Evolutionary conservation across 2,888 invertebrate genomes (phyloP).

Genomic region (Epinotia demarniana): DNA sequence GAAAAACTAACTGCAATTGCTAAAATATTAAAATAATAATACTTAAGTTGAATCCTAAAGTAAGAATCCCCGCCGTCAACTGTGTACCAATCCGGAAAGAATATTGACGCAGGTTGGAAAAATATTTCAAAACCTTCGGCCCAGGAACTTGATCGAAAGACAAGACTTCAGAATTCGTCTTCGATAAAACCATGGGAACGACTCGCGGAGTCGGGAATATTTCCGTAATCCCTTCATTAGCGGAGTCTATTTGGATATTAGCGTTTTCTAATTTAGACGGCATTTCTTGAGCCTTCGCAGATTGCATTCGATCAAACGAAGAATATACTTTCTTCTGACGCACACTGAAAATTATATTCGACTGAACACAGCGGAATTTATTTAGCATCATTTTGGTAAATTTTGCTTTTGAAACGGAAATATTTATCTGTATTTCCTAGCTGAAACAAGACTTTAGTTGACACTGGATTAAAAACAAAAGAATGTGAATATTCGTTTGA

Average conservation of each 20-base stretch:
- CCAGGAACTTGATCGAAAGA: slow-evolving; percentile 88
- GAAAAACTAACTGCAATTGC: neutral
- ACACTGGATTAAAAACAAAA: slow-evolving; percentile 51
- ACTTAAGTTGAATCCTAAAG: slow-evolving; percentile 81
- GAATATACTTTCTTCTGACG: slow-evolving; percentile 54
- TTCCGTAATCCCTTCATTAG: slow-evolving; percentile 54
- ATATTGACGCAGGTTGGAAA: slow-evolving; percentile 85
- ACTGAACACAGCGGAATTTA: slow-evolving; percentile 56
- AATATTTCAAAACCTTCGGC: slow-evolving; percentile 82
- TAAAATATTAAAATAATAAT: slow-evolving; percentile 53
- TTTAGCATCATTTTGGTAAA: slow-evolving; percentile 59
- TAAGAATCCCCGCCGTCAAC: slow-evolving; percentile 81
- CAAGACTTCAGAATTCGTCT: slow-evolving; percentile 66
- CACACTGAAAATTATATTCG: slow-evolving; percentile 50
- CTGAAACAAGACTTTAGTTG: slow-evolving; percentile 33
- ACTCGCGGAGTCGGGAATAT: slow-evolving; percentile 63
- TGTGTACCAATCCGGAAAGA: slow-evolving; percentile 87
- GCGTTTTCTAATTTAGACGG: slow-evolving; percentile 44
- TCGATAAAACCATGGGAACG: slow-evolving; percentile 67
- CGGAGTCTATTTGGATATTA: slow-evolving; percentile 39
- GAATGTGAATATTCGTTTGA: slow-evolving; percentile 58
- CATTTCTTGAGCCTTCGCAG: slow-evolving; percentile 55
- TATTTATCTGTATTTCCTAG: slow-evolving; percentile 20
- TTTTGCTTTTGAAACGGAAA: slow-evolving; percentile 22
- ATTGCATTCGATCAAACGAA: slow-evolving; percentile 52